A percentile compares a stretch with the other conserved stretches of the same genome.
These are phyloP conservation scores for Thecophora atra DNA, from an alignment of 2,888 invertebrate genomes.

Conservation along the genomic window DNA sequence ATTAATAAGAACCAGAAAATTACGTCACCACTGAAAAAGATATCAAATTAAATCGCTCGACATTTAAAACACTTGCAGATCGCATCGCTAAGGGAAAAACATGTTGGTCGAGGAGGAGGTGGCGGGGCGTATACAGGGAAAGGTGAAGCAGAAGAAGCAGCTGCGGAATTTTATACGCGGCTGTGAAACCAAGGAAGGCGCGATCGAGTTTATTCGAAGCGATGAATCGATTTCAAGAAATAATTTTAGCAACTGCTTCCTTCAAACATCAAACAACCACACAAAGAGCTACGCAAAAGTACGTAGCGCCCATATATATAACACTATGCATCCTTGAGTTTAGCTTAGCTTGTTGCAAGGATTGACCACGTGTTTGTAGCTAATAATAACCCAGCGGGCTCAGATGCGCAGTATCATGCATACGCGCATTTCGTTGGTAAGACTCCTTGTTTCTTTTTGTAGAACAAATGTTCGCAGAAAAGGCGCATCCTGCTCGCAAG, in stretches of 20 bases:
- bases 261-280: not conserved
- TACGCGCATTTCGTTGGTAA: too few species aligned
- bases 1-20: too few species aligned
- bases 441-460: too few species aligned
- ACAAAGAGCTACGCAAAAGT: too few species aligned
- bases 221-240: not conserved
- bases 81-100: conserved; percentile 7
- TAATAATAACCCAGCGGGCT: too few species aligned
- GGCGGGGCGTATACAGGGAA: not conserved
- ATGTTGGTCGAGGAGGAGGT: not conserved
- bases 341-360: too few species aligned
- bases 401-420: too few species aligned
- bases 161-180: conserved; percentile 13
- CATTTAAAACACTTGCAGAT: conserved; percentile 17
- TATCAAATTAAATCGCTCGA: not conserved
- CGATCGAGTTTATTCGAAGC: conserved; percentile 4
- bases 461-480: too few species aligned
- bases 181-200: conserved; percentile 1
- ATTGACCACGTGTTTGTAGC: too few species aligned
- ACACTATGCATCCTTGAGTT: too few species aligned
- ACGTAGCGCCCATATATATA: too few species aligned
- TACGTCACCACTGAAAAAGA: not conserved
- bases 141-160: not conserved
- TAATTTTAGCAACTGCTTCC: not conserved
- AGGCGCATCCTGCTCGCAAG: too few species aligned